phyloP scores from a whole-genome alignment of 1,140 invertebrate species.

The Psix sp. region DNA sequence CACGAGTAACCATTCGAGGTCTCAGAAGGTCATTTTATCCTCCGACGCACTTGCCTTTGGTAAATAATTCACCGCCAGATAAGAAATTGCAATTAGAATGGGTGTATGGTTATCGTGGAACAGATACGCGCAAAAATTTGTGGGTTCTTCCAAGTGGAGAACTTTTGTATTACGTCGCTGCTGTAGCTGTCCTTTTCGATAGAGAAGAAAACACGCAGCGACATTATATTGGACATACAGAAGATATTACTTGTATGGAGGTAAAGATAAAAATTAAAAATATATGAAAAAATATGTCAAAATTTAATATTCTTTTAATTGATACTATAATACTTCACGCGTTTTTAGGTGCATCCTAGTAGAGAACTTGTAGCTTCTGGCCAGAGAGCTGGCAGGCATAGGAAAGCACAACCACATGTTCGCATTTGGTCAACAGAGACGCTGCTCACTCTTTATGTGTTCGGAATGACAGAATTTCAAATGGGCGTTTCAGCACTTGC shows the following conservation, averaged over 20 bases:
- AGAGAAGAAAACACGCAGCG: slow-evolving; percentile 92
- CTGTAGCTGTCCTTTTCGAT: slow-evolving; percentile 94
- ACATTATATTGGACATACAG: slow-evolving; percentile 95
- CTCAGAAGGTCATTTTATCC: slow-evolving; percentile 90
- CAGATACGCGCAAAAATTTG: slow-evolving; percentile 90
- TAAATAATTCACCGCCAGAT: slow-evolving; percentile 89
- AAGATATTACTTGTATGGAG: slow-evolving; percentile 87
- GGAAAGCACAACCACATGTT: slow-evolving; percentile 93
- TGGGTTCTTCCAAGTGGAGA: slow-evolving; percentile 95
- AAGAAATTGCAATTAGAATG: slow-evolving; percentile 92
- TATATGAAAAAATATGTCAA: neutral
- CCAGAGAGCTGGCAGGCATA: slow-evolving; percentile 87
- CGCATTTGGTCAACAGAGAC: slow-evolving; percentile 96
- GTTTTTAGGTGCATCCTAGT: slow-evolving; percentile 87
- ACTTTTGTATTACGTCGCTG: slow-evolving; percentile 93
- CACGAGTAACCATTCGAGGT: slow-evolving; percentile 89
- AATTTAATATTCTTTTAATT: slow-evolving; percentile 2
- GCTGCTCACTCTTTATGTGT: slow-evolving; percentile 92
- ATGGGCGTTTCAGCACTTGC: slow-evolving; percentile 91
- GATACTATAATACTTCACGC: too few species aligned
- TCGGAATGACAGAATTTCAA: slow-evolving; percentile 94
- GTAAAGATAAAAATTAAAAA: slow-evolving; percentile 62
- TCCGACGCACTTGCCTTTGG: slow-evolving; percentile 87
- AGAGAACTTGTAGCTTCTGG: slow-evolving; percentile 93
- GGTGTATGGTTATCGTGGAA: slow-evolving; percentile 96